Conservation (phyloP, 92 coral and sea anemone genomes). For the Bergia sp. region DNA sequence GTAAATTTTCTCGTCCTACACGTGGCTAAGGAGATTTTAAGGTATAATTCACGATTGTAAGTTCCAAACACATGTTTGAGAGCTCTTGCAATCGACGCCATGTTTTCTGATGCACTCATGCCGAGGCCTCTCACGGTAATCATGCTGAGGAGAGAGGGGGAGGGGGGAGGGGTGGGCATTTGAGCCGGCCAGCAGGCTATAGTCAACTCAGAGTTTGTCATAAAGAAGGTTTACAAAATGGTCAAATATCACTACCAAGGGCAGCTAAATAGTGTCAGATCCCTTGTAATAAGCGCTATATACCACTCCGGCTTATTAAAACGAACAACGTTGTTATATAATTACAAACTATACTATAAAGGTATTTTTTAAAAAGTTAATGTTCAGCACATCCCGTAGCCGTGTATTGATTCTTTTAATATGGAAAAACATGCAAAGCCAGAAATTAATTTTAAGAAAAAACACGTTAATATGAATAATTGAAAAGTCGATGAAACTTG, state of each 20-base stretch:
- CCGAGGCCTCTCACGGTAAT: neutral
- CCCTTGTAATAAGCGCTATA: too few relatives aligned
- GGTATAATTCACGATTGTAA: neutral
- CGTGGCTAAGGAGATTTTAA: neutral
- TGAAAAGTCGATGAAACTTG: neutral
- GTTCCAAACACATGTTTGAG: neutral
- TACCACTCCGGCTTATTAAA: too few relatives aligned
- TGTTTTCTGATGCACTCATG: neutral
- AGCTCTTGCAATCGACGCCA: conserved; percentile 12
- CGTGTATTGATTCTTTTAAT: neutral
- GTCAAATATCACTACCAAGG: too few relatives aligned
- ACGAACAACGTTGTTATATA: too few relatives aligned
- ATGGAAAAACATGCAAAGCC: neutral
- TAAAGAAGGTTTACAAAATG: too few relatives aligned
- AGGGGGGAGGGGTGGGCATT: neutral
- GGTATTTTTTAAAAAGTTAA: too few relatives aligned
- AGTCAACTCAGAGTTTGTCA: too few relatives aligned
- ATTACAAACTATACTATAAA: too few relatives aligned
- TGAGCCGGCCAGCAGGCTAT: too few relatives aligned
- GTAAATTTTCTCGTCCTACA: conserved; percentile 15
- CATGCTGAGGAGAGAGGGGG: neutral
- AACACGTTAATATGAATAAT: neutral
- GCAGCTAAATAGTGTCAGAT: too few relatives aligned
- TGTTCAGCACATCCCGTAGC: too few relatives aligned
- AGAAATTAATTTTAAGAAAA: neutral